These are phyloP conservation scores for Dinoponera quadriceps DNA, from an alignment of 1,140 invertebrate genomes.

Conservation along the genomic window DNA sequence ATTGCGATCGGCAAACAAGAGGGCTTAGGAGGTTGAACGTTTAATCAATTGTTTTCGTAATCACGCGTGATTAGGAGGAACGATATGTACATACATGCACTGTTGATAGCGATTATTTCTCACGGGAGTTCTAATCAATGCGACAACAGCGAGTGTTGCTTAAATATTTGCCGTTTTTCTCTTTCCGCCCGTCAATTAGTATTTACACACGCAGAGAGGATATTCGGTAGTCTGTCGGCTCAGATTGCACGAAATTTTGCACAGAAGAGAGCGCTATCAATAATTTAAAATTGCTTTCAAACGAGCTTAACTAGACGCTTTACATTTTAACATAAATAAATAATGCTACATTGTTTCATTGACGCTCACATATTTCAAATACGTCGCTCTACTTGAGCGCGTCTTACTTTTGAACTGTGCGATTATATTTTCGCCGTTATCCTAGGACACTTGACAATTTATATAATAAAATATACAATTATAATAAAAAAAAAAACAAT, in stretches of 20 bases:
- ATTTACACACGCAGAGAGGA: constrained; percentile 61
- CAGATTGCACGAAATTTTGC: constrained; percentile 61
- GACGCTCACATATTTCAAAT: constrained; percentile 36
- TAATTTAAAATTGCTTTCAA: constrained; percentile 66
- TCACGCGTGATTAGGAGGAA: constrained; percentile 21
- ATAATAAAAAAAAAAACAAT: too few species aligned
- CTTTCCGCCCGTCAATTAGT: constrained; percentile 17
- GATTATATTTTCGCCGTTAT: background rate
- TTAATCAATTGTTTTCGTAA: constrained; percentile 16
- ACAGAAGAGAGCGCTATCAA: constrained; percentile 32
- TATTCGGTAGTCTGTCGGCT: constrained; percentile 6
- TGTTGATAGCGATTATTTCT: constrained; percentile 31
- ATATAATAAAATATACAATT: constrained; percentile 10
- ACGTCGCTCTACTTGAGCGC: constrained; percentile 3
- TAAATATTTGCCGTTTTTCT: constrained; percentile 12
- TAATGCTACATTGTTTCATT: constrained; percentile 52
- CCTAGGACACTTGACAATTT: background rate
- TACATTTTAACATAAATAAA: constrained; percentile 73
- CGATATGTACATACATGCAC: constrained; percentile 19
- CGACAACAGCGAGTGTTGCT: constrained; percentile 30
- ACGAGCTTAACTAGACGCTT: constrained; percentile 48
- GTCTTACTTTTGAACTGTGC: constrained; percentile 11
- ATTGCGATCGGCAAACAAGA: background rate
- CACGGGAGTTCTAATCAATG: background rate
- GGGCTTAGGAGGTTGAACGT: background rate